Conservation (phyloP, 2,797 vertebrate species). For the Poecilia picta region DNA sequence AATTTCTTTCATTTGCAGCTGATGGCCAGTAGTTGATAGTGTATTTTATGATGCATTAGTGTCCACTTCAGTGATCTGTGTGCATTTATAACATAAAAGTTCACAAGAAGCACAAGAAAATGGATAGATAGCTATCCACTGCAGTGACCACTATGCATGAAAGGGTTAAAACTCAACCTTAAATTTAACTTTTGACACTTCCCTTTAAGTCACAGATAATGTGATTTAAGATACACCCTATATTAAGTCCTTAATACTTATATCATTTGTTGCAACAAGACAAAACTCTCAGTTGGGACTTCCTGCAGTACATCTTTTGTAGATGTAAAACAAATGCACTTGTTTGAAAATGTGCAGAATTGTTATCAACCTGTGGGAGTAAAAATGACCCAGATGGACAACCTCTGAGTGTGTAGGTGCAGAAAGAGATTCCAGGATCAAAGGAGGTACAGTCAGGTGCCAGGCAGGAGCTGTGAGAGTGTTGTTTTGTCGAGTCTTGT, state of each 20-base stretch:
- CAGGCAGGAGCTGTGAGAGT: conserved; percentile 60
- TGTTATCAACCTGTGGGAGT: conserved; percentile 1
- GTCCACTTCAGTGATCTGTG: too few species aligned
- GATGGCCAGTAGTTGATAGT: too few species aligned
- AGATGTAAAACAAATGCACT: background rate
- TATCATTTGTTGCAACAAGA: background rate
- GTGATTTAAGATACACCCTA: too few species aligned
- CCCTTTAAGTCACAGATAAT: background rate
- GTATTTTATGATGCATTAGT: too few species aligned
- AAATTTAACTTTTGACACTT: background rate
- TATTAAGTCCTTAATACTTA: too few species aligned
- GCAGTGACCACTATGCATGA: too few species aligned
- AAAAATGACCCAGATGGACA: conserved; percentile 23
- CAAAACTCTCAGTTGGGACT: background rate
- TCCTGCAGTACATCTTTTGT: background rate
- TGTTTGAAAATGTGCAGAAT: background rate
- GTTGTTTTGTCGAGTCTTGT: conserved; percentile 68
- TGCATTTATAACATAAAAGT: too few species aligned
- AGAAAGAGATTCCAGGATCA: conserved; percentile 48
- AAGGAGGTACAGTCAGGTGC: conserved; percentile 62
- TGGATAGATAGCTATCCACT: too few species aligned
- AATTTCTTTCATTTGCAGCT: too few species aligned
- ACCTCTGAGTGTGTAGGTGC: conserved; percentile 17
- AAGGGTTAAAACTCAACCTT: background rate
- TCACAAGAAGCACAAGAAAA: too few species aligned